Evolutionary conservation across 2,888 invertebrate species (phyloP).

Genomic region (Dynastes hyllus): DNA sequence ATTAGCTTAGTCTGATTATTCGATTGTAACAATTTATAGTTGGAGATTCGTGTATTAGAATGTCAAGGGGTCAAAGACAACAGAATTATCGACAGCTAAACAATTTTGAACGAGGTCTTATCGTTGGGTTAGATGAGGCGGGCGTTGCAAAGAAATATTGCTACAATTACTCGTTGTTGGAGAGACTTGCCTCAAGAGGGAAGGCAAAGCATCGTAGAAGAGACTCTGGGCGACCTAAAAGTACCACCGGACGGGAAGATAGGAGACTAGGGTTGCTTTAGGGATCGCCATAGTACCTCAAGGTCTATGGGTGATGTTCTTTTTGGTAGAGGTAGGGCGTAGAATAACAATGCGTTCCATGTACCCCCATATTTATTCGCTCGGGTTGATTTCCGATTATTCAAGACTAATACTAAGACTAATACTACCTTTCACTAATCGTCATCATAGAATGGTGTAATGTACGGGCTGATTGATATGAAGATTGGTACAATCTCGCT

Average conservation of each 20-base stretch:
- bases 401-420: too few species aligned
- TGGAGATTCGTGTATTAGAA: background rate
- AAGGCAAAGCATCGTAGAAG: background rate
- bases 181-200: background rate
- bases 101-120: background rate
- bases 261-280: background rate
- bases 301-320: background rate
- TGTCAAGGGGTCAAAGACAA: background rate
- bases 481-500: background rate
- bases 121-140: background rate
- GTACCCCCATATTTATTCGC: background rate
- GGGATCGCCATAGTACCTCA: background rate
- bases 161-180: background rate
- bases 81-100: background rate
- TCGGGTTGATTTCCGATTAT: too few species aligned
- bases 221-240: background rate
- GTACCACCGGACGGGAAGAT: background rate
- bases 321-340: background rate
- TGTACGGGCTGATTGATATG: background rate
- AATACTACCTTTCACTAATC: too few species aligned
- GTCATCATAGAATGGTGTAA: background rate
- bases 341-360: background rate
- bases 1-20: background rate
- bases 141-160: too few species aligned
- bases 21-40: too few species aligned